A percentile compares a stretch with the other conserved stretches of the same genome.
Conservation (phyloP, 1,140 invertebrate genomes). For the Scaptomyza pallida region DNA sequence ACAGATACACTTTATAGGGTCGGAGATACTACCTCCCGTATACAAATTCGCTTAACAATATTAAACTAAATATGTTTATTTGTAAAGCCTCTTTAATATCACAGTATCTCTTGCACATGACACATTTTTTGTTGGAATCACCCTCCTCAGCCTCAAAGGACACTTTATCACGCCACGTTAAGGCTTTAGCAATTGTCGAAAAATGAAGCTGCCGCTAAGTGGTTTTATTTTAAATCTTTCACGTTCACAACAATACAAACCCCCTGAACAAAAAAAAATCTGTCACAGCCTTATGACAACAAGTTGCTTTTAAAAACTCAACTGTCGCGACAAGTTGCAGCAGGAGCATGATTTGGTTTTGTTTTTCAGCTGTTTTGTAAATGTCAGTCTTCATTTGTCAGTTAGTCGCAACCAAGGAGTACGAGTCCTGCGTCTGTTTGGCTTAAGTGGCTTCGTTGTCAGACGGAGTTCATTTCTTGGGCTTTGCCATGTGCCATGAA, state of each 20-base stretch:
- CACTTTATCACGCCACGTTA: conserved; percentile 56
- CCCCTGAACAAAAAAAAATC: conserved; percentile 5
- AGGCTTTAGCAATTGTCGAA: conserved; percentile 69
- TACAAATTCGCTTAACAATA: no score
- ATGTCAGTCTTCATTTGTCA: conserved; percentile 84
- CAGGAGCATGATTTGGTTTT: conserved; percentile 62
- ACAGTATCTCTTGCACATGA: conserved; percentile 28
- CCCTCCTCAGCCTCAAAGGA: conserved; percentile 38
- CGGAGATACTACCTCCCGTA: no score
- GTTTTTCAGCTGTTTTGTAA: conserved; percentile 79
- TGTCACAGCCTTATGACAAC: conserved; percentile 65
- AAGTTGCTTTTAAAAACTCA: conserved; percentile 81
- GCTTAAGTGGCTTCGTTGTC: conserved; percentile 80
- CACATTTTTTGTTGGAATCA: conserved; percentile 5
- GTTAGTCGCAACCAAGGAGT: conserved; percentile 55
- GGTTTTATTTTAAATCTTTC: conserved; percentile 83
- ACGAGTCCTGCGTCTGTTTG: conserved; percentile 5
- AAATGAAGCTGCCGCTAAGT: conserved; percentile 72
- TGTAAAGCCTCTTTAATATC: not conserved
- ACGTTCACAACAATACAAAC: conserved; percentile 54
- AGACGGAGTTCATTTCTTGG: conserved; percentile 55
- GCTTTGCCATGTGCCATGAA: conserved; percentile 43
- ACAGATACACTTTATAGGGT: no score
- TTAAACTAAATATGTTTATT: not conserved
- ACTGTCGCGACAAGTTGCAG: conserved; percentile 75